Evolutionary conservation across 1,140 invertebrate species (phyloP), one percentile per base, ranked within the genome.

Genomic region (Venturia canescens): DNA sequence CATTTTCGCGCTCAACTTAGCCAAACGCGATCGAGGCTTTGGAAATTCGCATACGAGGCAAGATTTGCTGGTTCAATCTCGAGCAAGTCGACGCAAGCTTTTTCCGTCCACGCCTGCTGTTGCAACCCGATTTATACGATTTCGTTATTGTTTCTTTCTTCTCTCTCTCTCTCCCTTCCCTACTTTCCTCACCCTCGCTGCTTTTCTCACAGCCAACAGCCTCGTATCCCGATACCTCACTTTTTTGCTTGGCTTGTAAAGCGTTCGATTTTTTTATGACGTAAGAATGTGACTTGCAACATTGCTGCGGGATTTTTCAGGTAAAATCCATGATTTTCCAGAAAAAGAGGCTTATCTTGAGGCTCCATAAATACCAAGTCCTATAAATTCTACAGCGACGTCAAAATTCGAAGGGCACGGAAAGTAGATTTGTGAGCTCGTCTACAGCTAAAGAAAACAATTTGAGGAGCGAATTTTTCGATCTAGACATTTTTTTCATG

Each of bases 11-110:
- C 60, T n/a, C 11, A 57, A 16, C 23, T 23, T 63, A 27, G 26
- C 60, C 11, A 23, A 53, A 63, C n/a, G 0, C 27, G n/a, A n/a
- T 63, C 23, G n/a, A 63, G 23, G 60, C 60, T 26, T 21, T 13
- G 23, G 9, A 23, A 63, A 63, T 63, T 13, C 60, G 60, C 60
- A 63, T 63, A 63, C 60, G 60, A 63, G 50, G 60, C 60, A 23
- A 63, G 60, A 63, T 63, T 63, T 63, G 60, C 60, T 63, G 60
- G 60, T 63, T 63, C 60, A 63, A 63, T 63, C 60, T 63, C 60
- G 60, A 13, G 21, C 13, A 63, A 63, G 27, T 63, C 60, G 60
- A 63, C 60, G 21, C 50, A 23, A 63, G 60, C 60, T 63, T 26
- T 63, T 63, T 63, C 60, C 60, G 21, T 27, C 21, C 60, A 63